These are phyloP conservation scores for Paramormyrops kingsleyae DNA, from an alignment of 2,113 vertebrate genomes.

Conservation along the genomic window DNA sequence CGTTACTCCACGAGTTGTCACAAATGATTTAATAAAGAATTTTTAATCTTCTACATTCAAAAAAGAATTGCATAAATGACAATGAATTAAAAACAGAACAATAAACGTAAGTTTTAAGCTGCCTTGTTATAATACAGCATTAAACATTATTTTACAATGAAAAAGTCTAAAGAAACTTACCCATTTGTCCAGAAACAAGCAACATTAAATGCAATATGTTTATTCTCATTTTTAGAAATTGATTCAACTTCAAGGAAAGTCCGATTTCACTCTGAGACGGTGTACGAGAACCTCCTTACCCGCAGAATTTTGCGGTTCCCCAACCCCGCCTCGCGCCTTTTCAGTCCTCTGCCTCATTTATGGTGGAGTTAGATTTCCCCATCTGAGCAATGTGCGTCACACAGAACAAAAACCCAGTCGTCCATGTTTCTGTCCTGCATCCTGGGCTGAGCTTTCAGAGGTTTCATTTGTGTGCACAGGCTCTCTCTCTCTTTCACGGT, in stretches of 20 bases:
- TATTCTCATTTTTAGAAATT: slow-evolving; percentile 26
- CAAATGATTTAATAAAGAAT: background rate
- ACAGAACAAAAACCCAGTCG: background rate
- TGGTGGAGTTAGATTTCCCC: slow-evolving; percentile 42
- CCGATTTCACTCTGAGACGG: background rate
- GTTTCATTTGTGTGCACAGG: background rate
- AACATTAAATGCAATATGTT: slow-evolving; percentile 23
- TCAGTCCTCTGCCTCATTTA: slow-evolving; percentile 32
- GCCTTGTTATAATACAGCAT: background rate
- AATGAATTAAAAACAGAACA: background rate
- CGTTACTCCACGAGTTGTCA: background rate
- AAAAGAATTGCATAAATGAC: background rate
- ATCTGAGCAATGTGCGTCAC: slow-evolving; percentile 23
- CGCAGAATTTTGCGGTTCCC: background rate
- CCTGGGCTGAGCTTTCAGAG: background rate
- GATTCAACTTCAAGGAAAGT: slow-evolving; percentile 3
- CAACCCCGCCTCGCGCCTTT: slow-evolving; percentile 13
- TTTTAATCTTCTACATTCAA: background rate
- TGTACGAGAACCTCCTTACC: background rate
- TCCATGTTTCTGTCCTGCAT: background rate
- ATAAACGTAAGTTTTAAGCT: background rate
- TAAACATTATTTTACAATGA: background rate
- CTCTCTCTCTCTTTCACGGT: background rate
- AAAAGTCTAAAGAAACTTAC: slow-evolving; percentile 32
- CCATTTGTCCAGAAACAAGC: slow-evolving; percentile 41